Conservation (phyloP, 2,797 vertebrate genomes). For the Amniataba percoides region DNA sequence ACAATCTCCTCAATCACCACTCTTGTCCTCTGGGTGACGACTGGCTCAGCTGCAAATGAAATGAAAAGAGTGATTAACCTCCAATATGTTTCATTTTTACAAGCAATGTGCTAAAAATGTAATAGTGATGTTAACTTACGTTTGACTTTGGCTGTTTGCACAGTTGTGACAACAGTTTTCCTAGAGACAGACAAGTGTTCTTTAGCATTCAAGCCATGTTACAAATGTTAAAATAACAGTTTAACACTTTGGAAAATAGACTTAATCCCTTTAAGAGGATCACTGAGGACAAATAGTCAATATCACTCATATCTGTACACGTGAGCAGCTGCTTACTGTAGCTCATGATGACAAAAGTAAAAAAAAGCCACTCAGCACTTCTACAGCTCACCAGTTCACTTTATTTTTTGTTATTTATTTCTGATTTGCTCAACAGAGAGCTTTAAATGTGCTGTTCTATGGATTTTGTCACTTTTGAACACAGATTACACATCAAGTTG, state of each 20-base stretch:
- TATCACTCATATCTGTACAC: neutral
- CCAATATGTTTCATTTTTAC: neutral
- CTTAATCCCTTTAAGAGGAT: neutral
- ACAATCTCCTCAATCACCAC: constrained; percentile 90
- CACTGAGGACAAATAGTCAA: neutral
- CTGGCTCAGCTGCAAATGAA: constrained; percentile 58
- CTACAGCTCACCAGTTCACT: neutral
- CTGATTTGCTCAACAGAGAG: neutral
- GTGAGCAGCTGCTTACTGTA: neutral
- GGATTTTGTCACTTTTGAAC: neutral
- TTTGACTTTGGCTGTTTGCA: constrained; percentile 32
- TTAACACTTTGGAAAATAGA: neutral
- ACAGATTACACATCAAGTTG: neutral
- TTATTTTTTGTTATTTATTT: neutral
- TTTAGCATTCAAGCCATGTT: neutral
- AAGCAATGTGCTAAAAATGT: neutral
- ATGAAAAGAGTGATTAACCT: neutral
- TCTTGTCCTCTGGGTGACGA: constrained; percentile 85
- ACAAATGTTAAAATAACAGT: neutral
- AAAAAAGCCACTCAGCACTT: neutral
- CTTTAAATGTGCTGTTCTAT: neutral
- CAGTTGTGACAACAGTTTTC: constrained; percentile 4
- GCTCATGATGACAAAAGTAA: neutral
- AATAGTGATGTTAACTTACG: constrained; percentile 65
- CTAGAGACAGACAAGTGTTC: constrained; percentile 28